Evolutionary conservation across 2,797 vertebrate genomes (phyloP).

Genomic region (Craterocephalus amniculus): DNA sequence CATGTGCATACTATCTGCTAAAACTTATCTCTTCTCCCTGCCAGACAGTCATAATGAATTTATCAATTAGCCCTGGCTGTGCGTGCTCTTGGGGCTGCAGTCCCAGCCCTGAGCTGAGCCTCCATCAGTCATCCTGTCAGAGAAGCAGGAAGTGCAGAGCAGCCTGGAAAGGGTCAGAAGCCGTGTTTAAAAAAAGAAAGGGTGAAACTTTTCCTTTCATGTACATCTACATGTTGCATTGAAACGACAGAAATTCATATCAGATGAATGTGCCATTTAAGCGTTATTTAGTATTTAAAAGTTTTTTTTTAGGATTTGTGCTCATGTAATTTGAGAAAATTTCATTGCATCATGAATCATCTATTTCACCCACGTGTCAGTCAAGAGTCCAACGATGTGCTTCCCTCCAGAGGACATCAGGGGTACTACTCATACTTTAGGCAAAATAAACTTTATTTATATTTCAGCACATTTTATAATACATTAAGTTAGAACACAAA

Average conservation of each 20-base stretch:
- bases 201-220: neutral
- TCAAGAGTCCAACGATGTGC: slow-evolving; percentile 24
- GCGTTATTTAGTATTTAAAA: neutral
- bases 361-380: neutral
- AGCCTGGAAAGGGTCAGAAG: slow-evolving; percentile 15
- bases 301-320: neutral
- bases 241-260: neutral
- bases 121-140: slow-evolving; percentile 68
- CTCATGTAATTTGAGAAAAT: neutral
- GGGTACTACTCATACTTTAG: slow-evolving; percentile 18
- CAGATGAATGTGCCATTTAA: neutral
- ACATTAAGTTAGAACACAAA: slow-evolving; percentile 9
- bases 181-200: neutral
- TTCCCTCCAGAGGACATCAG: slow-evolving; percentile 61
- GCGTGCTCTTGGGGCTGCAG: slow-evolving; percentile 59
- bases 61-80: slow-evolving; percentile 67
- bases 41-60: slow-evolving; percentile 71
- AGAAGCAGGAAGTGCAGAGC: slow-evolving; percentile 26
- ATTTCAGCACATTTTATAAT: slow-evolving; percentile 15
- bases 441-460: slow-evolving; percentile 69
- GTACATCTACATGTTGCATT: neutral
- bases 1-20: slow-evolving; percentile 40
- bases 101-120: slow-evolving; percentile 48
- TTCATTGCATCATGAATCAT: slow-evolving; percentile 1
- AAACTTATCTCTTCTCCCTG: slow-evolving; percentile 50